Evolutionary conservation across 2,113 vertebrate genomes (phyloP).

Genomic region (Percina caprodes): DNA sequence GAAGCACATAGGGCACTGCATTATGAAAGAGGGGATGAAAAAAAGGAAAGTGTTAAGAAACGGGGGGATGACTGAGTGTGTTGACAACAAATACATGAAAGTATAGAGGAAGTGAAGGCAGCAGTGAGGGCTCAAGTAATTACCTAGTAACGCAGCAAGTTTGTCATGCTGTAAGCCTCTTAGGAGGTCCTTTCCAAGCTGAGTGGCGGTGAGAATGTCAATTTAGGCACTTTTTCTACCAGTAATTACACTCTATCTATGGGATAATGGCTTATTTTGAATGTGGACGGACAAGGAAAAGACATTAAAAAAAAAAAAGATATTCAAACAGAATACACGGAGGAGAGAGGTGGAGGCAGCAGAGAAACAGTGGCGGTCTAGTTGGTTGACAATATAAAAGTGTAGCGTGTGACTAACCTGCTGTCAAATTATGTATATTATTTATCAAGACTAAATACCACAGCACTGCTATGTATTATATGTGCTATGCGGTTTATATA

Average conservation of each 20-base stretch:
- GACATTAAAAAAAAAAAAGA: conserved; percentile 35
- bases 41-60: conserved; percentile 22
- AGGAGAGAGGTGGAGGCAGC: neutral
- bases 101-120: conserved; percentile 45
- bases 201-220: conserved; percentile 70
- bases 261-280: conserved; percentile 60
- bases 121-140: conserved; percentile 61
- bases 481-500: no score
- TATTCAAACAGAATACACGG: conserved; percentile 18
- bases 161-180: conserved; percentile 76
- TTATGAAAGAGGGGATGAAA: conserved; percentile 56
- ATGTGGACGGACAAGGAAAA: conserved; percentile 37
- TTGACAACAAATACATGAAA: conserved; percentile 44
- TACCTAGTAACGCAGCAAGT: conserved; percentile 70
- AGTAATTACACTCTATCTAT: conserved; percentile 70
- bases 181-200: conserved; percentile 68
- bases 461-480: no score
- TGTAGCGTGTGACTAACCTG: conserved; percentile 7
- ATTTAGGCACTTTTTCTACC: conserved; percentile 70
- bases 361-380: conserved; percentile 8
- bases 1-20: conserved; percentile 19
- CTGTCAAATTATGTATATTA: neutral
- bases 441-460: neutral
- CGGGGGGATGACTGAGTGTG: neutral
- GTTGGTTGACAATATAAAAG: conserved; percentile 38